Conservation (phyloP, 2,888 invertebrate genomes). For the Torymus aiolomorphi region DNA sequence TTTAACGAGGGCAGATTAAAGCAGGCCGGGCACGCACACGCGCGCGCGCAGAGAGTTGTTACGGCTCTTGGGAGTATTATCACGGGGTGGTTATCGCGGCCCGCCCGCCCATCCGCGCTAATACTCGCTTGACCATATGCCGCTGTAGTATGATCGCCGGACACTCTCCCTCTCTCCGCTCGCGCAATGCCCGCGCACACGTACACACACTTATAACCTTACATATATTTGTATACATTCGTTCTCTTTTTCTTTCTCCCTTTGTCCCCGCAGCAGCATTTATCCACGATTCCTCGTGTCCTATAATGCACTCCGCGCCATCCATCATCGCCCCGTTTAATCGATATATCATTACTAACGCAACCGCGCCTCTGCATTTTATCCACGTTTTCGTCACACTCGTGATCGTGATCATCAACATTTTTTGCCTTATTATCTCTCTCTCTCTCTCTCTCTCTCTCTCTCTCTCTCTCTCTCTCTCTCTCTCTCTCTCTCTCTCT, state of each 20-base stretch:
- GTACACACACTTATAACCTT: not conserved
- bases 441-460: too few relatives aligned
- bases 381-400: constrained; percentile 57
- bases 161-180: too few relatives aligned
- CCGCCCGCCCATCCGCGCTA: too few relatives aligned
- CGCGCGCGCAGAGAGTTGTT: too few relatives aligned
- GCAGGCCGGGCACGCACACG: too few relatives aligned
- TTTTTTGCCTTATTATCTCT: not conserved
- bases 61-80: constrained; percentile 42
- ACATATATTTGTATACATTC: not conserved
- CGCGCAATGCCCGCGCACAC: not conserved
- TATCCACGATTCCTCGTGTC: too few relatives aligned
- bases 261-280: not conserved
- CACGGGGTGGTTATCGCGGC: constrained; percentile 27
- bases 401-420: not conserved
- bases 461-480: too few relatives aligned
- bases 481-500: too few relatives aligned
- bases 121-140: constrained; percentile 46
- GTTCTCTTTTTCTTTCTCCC: not conserved
- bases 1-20: constrained; percentile 48
- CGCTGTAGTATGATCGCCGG: constrained; percentile 20
- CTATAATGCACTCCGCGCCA: too few relatives aligned
- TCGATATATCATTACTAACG: constrained; percentile 73
- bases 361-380: constrained; percentile 65
- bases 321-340: constrained; percentile 39